Conservation (phyloP, 1,140 invertebrate species). For the Tenebrio molitor region DNA sequence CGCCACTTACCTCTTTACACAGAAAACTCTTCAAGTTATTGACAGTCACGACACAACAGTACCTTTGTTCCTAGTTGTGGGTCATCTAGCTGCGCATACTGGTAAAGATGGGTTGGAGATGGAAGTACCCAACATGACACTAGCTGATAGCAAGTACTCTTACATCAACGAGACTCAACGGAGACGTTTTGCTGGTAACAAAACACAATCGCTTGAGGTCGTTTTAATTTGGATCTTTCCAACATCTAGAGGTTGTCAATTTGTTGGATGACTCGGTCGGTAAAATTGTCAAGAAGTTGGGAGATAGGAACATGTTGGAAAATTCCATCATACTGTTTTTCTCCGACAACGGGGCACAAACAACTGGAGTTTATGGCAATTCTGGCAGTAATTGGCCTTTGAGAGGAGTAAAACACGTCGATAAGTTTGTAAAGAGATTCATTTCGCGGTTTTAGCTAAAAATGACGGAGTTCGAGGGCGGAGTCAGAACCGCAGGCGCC, state of each 20-base stretch:
- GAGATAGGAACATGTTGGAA: slow-evolving; percentile 74
- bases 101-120: slow-evolving; percentile 77
- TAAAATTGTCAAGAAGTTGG: slow-evolving; percentile 77
- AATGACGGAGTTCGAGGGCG: slow-evolving; percentile 89
- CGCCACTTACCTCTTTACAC: slow-evolving; percentile 83
- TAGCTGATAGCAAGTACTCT: slow-evolving; percentile 80
- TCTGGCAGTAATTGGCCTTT: slow-evolving; percentile 90
- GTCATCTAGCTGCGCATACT: slow-evolving; percentile 85
- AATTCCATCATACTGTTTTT: slow-evolving; percentile 83
- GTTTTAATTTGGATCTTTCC: not conserved
- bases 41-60: slow-evolving; percentile 70
- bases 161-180: slow-evolving; percentile 82
- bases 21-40: slow-evolving; percentile 79
- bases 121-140: slow-evolving; percentile 78
- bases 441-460: slow-evolving; percentile 66
- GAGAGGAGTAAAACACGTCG: slow-evolving; percentile 75
- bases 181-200: slow-evolving; percentile 81
- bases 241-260: not conserved
- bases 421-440: not conserved
- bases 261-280: slow-evolving; percentile 86
- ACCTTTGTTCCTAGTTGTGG: slow-evolving; percentile 84
- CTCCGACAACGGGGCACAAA: slow-evolving; percentile 86
- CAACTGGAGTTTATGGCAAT: slow-evolving; percentile 78
- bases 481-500: slow-evolving; percentile 79
- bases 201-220: not conserved